Evolutionary conservation across 1,140 invertebrate species (phyloP).

Genomic region (Brachionus paranguensis): DNA sequence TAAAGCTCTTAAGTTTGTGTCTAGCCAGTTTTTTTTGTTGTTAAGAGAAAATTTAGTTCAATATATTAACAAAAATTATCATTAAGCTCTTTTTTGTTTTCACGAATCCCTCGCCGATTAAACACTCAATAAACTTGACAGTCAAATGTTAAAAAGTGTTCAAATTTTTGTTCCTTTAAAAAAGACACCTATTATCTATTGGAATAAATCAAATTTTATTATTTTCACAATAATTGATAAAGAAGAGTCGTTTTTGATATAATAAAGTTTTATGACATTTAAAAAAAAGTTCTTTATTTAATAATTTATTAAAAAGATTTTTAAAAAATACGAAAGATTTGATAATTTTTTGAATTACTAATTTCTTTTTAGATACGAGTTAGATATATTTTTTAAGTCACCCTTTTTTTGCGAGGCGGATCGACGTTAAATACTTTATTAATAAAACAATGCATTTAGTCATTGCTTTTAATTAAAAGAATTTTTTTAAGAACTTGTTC

Average conservation of each 20-base stretch:
- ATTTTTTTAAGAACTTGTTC: neutral
- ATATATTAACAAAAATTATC: neutral
- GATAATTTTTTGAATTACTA: too few relatives aligned
- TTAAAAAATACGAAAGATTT: too few relatives aligned
- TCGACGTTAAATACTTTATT: neutral
- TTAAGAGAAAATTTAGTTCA: neutral
- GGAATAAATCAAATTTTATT: too few relatives aligned
- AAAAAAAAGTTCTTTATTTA: neutral
- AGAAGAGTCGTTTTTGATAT: too few relatives aligned
- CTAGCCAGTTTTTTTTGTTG: constrained; percentile 13
- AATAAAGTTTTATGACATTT: neutral
- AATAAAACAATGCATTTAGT: neutral
- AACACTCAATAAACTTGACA: neutral
- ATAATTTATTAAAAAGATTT: too few relatives aligned
- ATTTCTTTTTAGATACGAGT: too few relatives aligned
- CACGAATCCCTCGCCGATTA: neutral
- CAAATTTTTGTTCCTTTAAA: too few relatives aligned
- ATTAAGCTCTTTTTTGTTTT: neutral
- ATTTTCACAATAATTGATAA: too few relatives aligned
- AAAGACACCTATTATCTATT: too few relatives aligned
- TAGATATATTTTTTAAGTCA: too few relatives aligned
- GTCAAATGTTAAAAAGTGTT: neutral
- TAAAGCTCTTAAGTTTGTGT: neutral
- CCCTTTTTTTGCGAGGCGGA: neutral
- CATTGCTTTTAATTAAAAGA: neutral